Conservation (phyloP, 2,113 vertebrate species). For the Machaerirhynchus nigripectus region DNA sequence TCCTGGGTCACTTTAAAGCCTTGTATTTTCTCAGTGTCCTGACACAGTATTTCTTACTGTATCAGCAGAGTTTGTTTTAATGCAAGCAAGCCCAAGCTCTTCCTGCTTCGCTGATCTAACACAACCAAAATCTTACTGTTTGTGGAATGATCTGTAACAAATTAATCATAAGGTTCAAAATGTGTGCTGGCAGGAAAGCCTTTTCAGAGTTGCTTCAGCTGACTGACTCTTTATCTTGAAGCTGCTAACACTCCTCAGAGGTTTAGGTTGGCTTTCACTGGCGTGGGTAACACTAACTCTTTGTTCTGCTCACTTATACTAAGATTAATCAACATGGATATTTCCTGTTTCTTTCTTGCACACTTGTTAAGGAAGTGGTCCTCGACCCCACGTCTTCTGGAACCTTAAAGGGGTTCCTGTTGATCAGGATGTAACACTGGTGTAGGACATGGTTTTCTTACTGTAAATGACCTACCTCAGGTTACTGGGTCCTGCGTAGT, state of each 20-base stretch:
- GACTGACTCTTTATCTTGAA: constrained; percentile 45
- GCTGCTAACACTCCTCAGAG: constrained; percentile 42
- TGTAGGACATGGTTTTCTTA: constrained; percentile 71
- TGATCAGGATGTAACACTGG: constrained; percentile 76
- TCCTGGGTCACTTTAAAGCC: constrained; percentile 12
- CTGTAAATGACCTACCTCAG: constrained; percentile 83
- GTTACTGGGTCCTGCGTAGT: constrained; percentile 72
- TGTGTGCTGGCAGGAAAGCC: constrained; percentile 8
- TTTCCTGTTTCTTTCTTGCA: constrained; percentile 47
- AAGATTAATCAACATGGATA: constrained; percentile 8
- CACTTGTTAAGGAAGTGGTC: constrained; percentile 52
- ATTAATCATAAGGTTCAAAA: neutral
- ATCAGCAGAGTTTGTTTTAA: constrained; percentile 15
- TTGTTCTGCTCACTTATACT: constrained; percentile 24
- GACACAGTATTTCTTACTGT: constrained; percentile 25
- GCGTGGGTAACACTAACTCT: constrained; percentile 36
- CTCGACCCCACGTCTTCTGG: constrained; percentile 48
- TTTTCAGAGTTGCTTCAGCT: constrained; percentile 41
- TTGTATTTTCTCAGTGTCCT: constrained; percentile 5
- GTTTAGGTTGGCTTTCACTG: constrained; percentile 45
- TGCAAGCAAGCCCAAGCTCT: constrained; percentile 10
- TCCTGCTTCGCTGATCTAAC: constrained; percentile 47
- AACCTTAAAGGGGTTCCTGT: constrained; percentile 63
- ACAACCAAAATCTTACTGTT: constrained; percentile 18
- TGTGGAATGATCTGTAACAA: constrained; percentile 23